These are phyloP conservation scores for Pseudochromis fuscus DNA, from an alignment of 2,797 vertebrate genomes.

Conservation along the genomic window DNA sequence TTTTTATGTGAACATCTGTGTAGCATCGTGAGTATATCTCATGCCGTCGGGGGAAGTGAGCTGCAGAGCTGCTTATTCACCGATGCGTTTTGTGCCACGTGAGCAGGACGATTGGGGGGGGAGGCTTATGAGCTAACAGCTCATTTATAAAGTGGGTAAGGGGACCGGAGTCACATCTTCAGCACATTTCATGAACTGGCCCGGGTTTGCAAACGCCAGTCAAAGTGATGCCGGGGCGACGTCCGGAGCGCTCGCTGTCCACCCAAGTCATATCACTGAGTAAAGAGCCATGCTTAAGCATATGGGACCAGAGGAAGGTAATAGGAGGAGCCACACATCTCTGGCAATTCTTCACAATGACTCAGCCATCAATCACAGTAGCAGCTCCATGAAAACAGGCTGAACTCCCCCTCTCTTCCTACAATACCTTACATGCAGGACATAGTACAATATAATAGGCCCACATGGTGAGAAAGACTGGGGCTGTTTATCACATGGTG, in stretches of 20 bases:
- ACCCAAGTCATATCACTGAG: slow-evolving; percentile 58
- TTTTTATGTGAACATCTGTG: slow-evolving; percentile 39
- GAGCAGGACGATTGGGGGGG: slow-evolving; percentile 64
- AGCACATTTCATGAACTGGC: slow-evolving; percentile 76
- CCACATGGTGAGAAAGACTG: slow-evolving; percentile 1
- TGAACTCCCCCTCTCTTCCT: slow-evolving; percentile 12
- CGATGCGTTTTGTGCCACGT: slow-evolving; percentile 55
- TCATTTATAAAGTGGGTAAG: slow-evolving; percentile 77
- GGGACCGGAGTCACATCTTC: slow-evolving; percentile 67
- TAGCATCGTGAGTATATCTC: slow-evolving; percentile 14
- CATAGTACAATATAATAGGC: not conserved
- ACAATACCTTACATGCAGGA: slow-evolving; percentile 10
- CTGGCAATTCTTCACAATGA: slow-evolving; percentile 53
- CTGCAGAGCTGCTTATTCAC: slow-evolving; percentile 43
- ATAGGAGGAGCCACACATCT: slow-evolving; percentile 46
- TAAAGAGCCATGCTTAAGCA: slow-evolving; percentile 46
- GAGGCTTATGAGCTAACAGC: slow-evolving; percentile 68
- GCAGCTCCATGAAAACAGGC: slow-evolving; percentile 20
- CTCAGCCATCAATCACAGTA: slow-evolving; percentile 64
- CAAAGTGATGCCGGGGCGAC: slow-evolving; percentile 59
- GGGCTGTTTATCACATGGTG: not conserved
- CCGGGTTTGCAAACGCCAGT: slow-evolving; percentile 66
- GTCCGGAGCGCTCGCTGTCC: slow-evolving; percentile 50
- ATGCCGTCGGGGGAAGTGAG: slow-evolving; percentile 25
- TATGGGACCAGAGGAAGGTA: slow-evolving; percentile 15